A percentile compares a stretch with the other conserved stretches of the same genome.
Evolutionary conservation across 2,888 invertebrate species (phyloP).

Genomic region (Flexamia atlantica): DNA sequence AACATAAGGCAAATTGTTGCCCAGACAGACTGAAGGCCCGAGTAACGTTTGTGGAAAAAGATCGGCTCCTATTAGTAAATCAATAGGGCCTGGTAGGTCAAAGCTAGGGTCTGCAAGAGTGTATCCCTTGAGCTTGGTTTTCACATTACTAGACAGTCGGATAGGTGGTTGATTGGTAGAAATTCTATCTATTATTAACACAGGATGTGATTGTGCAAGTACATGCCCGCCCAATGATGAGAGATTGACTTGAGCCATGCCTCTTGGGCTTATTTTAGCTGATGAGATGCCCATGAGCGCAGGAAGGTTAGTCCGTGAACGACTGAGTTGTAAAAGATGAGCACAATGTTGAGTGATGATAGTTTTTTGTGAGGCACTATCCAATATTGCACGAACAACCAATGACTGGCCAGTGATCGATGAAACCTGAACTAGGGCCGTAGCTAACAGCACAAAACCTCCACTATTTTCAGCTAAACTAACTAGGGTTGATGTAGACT

Average conservation of each 20-base stretch:
- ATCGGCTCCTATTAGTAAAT: slow-evolving; percentile 1
- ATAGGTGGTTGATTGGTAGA: background rate
- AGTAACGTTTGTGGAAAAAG: slow-evolving; percentile 8
- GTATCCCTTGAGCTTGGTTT: background rate
- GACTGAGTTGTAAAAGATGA: background rate
- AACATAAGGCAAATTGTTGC: background rate
- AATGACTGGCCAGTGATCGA: background rate
- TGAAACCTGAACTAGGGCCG: background rate
- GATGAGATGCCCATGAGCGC: background rate
- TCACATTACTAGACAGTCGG: background rate
- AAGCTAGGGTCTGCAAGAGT: background rate
- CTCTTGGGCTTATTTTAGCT: background rate
- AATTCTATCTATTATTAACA: background rate
- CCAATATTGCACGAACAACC: slow-evolving; percentile 4
- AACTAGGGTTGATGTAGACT: background rate
- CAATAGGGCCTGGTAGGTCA: background rate
- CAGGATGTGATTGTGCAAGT: background rate
- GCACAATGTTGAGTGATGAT: slow-evolving; percentile 14
- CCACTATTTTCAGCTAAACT: background rate
- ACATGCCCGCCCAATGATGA: background rate
- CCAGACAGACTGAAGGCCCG: background rate
- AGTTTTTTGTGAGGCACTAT: slow-evolving; percentile 16
- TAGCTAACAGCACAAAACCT: background rate
- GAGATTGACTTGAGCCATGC: background rate
- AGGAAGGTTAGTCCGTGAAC: background rate